Base-by-base conservation (phyloP, 1,140 invertebrate genomes). In the Parapsyche elsis region DNA sequence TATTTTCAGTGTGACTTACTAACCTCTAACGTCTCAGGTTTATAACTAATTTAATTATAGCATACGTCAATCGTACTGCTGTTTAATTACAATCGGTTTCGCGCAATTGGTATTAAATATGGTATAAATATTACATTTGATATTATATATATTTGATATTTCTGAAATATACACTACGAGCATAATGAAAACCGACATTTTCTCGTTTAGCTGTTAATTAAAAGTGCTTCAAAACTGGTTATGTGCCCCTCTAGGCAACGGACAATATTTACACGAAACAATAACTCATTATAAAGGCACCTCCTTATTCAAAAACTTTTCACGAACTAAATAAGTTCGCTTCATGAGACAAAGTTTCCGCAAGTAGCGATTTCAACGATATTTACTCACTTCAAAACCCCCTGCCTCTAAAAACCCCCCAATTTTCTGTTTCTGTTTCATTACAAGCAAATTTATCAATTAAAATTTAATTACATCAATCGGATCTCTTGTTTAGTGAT, bases 181-280 rank as follows among this genome's bases (percentile, higher is more conserved):
- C 49, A 53, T 53, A 53, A 10, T 7, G 16, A 53, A 53, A 5
- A 53, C 12, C 49, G 12, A 12, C 1, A 53, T 53, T 53, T 53
- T 61, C 64, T 5, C 12, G 9, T 67, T 26, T 26, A 23, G 7
- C 23, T 26, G 12, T 67, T 26, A 67, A 67, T 67, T 26, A 26
- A 67, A 67, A 67, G 64, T 24, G 24, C 23, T 26, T 26, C 10
- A 64, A 64, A 75, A 23, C 12, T 46, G 23, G 14, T 10, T 53
- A 44, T 46, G 49, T 30, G 45, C 67, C 10, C 45, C 44, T 44
- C 74, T 12, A 10, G 61, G 61, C 59, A 9, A 74, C 23, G 44
- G 70, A 64, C 71, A 74, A 78, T 78, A 80, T 80, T 80, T 80
- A 64, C 71, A 76, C 71, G 73, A 76, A 80, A 80, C 59, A 80